Conservation (phyloP, 92 coral and sea anemone species). For the Zoanthus gigantus region DNA sequence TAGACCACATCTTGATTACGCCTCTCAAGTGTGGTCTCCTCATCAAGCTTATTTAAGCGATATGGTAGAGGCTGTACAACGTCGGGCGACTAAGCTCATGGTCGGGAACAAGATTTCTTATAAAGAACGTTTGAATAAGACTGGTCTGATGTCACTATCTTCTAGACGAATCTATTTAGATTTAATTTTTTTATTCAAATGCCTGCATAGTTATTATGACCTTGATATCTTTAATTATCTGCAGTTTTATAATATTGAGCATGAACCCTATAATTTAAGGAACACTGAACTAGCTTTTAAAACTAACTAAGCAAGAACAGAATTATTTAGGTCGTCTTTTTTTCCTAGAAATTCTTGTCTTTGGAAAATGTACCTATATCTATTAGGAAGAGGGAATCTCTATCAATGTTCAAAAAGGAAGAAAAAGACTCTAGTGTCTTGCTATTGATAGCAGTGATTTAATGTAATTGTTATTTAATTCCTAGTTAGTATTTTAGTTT, state of each 20-base stretch:
- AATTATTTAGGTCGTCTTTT: too few relatives aligned
- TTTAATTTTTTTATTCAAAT: constrained; percentile 18
- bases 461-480: neutral
- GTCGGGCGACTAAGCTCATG: too few relatives aligned
- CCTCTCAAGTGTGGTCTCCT: too few relatives aligned
- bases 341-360: too few relatives aligned
- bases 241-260: neutral
- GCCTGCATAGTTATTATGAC: neutral
- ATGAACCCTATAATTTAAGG: neutral
- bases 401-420: neutral
- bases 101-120: too few relatives aligned
- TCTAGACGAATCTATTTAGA: constrained; percentile 8
- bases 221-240: neutral
- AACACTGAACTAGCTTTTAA: neutral
- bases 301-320: neutral
- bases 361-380: neutral
- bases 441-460: neutral
- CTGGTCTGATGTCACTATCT: neutral
- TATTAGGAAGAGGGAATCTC: too few relatives aligned
- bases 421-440: neutral
- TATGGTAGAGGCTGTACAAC: too few relatives aligned
- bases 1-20: too few relatives aligned
- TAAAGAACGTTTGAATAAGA: constrained; percentile 7
- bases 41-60: too few relatives aligned
- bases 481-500: neutral